These are phyloP conservation scores for Zaprionus kolodkinae DNA, from an alignment of 1,140 invertebrate genomes.

Conservation along the genomic window DNA sequence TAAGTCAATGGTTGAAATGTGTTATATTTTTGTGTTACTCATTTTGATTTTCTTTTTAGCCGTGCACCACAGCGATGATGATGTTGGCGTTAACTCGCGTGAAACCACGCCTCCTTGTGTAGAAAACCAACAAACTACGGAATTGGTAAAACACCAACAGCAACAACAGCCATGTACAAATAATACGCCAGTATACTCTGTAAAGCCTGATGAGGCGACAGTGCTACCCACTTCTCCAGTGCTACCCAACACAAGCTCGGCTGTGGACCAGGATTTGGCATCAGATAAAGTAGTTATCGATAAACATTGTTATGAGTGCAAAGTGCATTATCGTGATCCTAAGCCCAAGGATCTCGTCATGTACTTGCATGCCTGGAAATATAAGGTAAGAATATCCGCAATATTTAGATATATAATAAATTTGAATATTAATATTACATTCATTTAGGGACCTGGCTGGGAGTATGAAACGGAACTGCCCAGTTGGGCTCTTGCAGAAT, in stretches of 20 bases:
- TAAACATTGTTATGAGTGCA: slow-evolving; percentile 96
- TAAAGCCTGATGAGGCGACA: slow-evolving; percentile 12
- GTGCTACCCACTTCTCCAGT: neutral
- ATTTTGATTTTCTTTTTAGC: slow-evolving; percentile 41
- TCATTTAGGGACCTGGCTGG: slow-evolving; percentile 92
- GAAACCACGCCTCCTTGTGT: slow-evolving; percentile 87
- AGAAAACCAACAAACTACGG: slow-evolving; percentile 84
- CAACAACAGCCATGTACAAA: slow-evolving; percentile 23
- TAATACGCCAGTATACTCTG: slow-evolving; percentile 14
- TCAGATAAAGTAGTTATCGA: slow-evolving; percentile 92
- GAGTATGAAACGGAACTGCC: slow-evolving; percentile 94
- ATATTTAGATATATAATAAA: neutral
- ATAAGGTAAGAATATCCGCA: slow-evolving; percentile 87
- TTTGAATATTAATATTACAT: slow-evolving; percentile 1
- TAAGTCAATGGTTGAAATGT: slow-evolving; percentile 33
- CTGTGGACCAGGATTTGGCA: slow-evolving; percentile 88
- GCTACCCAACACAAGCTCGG: neutral
- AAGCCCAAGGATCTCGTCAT: slow-evolving; percentile 95
- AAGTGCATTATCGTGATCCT: slow-evolving; percentile 95
- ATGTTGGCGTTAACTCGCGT: slow-evolving; percentile 86
- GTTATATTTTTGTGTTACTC: neutral
- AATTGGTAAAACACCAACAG: slow-evolving; percentile 19
- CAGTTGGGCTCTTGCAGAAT: slow-evolving; percentile 93
- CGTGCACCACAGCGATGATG: slow-evolving; percentile 82
- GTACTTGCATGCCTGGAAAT: slow-evolving; percentile 97